Base-by-base conservation (phyloP, 2,888 invertebrate genomes). In the Conops quadrifasciatus region DNA sequence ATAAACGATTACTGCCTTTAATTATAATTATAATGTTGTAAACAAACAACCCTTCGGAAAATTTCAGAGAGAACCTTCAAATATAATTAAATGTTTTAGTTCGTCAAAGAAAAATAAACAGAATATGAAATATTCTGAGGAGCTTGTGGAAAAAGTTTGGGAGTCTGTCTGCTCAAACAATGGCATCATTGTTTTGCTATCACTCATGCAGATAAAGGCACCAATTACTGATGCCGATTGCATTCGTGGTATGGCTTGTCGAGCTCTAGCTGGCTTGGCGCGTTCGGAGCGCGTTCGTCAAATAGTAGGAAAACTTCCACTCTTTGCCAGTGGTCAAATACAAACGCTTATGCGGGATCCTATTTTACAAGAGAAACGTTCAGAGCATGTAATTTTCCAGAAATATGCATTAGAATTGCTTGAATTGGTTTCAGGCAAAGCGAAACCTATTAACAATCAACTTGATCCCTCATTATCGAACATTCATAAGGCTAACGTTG, bases 171-270 rank as follows among this genome's bases (percentile, higher is more conserved):
- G 98, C 73, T 92, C 93, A 0, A 97, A 96, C 84, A 98, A 98
- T 84, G 98, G 98, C 1, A 97, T 99, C 70, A 97, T 98, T 93
- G 95, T 95, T 63, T 87, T 98, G 56, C 87, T 97, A 16, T 93
- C 94, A 68, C 88, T 97, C 73, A 92, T 98, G 91, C 92, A 93
- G 87, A 91, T 93, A 16, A 97, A 97, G 87, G 92, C 94, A 0
- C 98, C 98, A 0, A 95, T 98, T 70, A 97, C 97, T 1, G 98
- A 98, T 87, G 98, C 98, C 19, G 98, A 99, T 86, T 91, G 93
- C 51, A 92, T 99, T 78, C 90, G 98, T 65, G 95, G 96, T 3
- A 88, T 98, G 79, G 97, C 98, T 0, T 98, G 98, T 83, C 90
- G 94, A 77, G 97, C 97, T 4, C 87, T 98, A 60, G 94, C 95